Evolutionary conservation across 2,888 invertebrate genomes (phyloP), one percentile per base, ranked within the genome.

Genomic region (Linnaemya tessellans): DNA sequence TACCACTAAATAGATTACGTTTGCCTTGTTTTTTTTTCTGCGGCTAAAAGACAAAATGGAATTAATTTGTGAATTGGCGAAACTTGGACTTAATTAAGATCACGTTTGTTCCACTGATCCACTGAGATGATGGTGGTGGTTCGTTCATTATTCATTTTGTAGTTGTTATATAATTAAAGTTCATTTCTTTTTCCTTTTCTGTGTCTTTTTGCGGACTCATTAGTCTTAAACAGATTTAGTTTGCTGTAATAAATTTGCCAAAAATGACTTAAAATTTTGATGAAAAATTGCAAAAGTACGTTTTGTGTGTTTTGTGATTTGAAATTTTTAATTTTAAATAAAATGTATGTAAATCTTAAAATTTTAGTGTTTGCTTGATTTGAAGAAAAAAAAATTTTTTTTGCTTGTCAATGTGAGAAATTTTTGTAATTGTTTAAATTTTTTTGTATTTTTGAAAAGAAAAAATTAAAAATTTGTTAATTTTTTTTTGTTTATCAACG

Each of bases 31-130:
- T 41, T 20, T 13, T 56, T 15, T 43, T 43, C 15, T 22, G 15
- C 22, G 38, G 15, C 15, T 18, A 15, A 79, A 25, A 51, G 13
- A 68, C 38, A 35, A 75, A 5, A 43, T 56, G 75, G 1, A 46
- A 46, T 54, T 65, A 56, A 30, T 79, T 77, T 56, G 46, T 77
- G 25, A 56, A 38, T 78, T 68, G 15, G 65, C 38, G 60, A 67
- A 84, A 84, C 71, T 86, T 84, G 73, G 80, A 35, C 81, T 87
- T 87, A 88, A 88, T 88, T 87, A 86, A 88, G 85, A 85, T 86
- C 88, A 86, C 82, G 83, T 88, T 88, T 83, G 87, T 87, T 87
- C 71, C 86, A 82, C 84, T 84, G 71, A 38, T 71, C 56, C 51
- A 51, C 8, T 30, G 65, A 30, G 5, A 30, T 43, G n/a, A n/a